These are phyloP conservation scores for Pollenia griseotomentosa DNA, from an alignment of 2,888 invertebrate species.

Conservation along the genomic window DNA sequence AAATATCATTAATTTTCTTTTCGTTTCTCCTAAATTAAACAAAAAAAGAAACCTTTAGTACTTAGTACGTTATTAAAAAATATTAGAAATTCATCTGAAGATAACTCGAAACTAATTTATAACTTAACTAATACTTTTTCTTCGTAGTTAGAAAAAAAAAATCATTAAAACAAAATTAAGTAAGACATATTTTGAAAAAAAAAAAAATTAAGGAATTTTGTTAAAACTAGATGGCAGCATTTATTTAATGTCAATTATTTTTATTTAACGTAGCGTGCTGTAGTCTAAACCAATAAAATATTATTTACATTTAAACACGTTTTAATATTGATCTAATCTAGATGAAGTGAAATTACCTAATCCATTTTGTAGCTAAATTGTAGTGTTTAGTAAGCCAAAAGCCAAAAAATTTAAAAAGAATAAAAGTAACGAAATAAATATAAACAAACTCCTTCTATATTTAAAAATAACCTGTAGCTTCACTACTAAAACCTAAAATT, in stretches of 20 bases:
- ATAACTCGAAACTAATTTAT: constrained; percentile 42
- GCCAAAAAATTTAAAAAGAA: constrained; percentile 58
- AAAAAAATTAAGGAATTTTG: neutral
- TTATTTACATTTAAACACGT: constrained; percentile 43
- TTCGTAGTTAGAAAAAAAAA: constrained; percentile 61
- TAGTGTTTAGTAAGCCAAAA: constrained; percentile 75
- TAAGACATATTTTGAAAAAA: constrained; percentile 20
- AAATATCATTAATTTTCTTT: constrained; percentile 9
- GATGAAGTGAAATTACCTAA: constrained; percentile 52
- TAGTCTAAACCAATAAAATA: constrained; percentile 66
- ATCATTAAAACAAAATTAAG: constrained; percentile 10
- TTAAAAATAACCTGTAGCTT: constrained; percentile 69
- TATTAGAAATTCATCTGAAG: constrained; percentile 27
- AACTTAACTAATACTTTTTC: constrained; percentile 34
- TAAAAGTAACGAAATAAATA: constrained; percentile 40
- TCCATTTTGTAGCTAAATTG: constrained; percentile 71
- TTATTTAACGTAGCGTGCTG: constrained; percentile 73
- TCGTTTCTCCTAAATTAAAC: neutral
- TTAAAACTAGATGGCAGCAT: constrained; percentile 28
- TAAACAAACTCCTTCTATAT: constrained; percentile 42
- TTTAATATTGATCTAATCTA: constrained; percentile 58
- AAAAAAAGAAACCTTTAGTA: constrained; percentile 31
- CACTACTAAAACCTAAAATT: constrained; percentile 66
- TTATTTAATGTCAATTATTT: constrained; percentile 62
- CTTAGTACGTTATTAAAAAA: constrained; percentile 19